phyloP scores from a whole-genome alignment of 2,888 invertebrate genomes.

The Stenichneumon culpator region DNA sequence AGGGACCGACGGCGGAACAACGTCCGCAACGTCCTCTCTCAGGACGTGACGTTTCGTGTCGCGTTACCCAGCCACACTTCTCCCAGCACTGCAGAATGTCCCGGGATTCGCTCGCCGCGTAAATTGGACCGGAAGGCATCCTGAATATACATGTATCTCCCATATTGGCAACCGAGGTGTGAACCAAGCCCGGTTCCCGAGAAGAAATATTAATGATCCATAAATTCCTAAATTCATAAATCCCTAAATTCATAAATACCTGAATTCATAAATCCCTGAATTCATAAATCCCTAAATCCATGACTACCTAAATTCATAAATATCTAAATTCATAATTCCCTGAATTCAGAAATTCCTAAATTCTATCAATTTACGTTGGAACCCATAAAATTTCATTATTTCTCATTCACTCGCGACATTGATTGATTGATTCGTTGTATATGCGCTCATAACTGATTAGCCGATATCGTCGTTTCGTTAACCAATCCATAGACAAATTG shows the following conservation, averaged over 20 bases:
- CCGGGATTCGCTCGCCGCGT: conserved; percentile 46
- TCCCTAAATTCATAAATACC: no score
- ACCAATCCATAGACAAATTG: not conserved
- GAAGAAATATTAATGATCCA: not conserved
- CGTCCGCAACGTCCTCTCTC: conserved; percentile 49
- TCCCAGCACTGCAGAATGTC: conserved; percentile 40
- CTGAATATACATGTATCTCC: conserved; percentile 14
- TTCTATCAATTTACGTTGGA: no score
- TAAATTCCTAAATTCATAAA: no score
- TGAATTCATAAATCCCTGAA: no score
- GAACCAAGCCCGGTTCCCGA: not conserved
- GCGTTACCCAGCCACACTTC: conserved; percentile 38
- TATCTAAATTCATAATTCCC: no score
- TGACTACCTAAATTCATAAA: no score
- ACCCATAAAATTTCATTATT: no score
- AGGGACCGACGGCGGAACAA: conserved; percentile 41
- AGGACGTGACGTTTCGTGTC: conserved; percentile 59
- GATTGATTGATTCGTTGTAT: not conserved
- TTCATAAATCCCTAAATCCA: no score
- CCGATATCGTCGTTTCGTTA: not conserved
- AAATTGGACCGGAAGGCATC: conserved; percentile 27
- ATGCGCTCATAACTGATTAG: not conserved
- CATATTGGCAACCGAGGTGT: conserved; percentile 17
- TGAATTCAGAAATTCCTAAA: no score
- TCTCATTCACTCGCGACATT: not conserved